Base-by-base conservation (phyloP, 2,888 invertebrate species). In the Priocnemis perturbator region DNA sequence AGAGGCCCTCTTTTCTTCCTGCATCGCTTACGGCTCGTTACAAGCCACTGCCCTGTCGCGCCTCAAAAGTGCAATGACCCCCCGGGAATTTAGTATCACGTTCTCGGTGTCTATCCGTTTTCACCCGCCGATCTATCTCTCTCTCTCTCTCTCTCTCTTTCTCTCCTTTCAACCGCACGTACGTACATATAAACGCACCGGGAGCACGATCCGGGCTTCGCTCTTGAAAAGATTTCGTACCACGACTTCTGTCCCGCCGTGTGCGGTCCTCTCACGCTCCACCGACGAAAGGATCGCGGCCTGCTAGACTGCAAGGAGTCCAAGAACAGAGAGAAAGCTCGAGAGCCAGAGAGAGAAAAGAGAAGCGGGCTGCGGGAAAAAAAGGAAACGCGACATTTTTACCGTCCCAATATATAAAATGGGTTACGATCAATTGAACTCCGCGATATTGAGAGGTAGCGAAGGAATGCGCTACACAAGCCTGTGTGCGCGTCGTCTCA, bases 361-460 rank as follows among this genome's bases (percentile, higher is more conserved):
- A n/a, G n/a, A n/a, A n/a, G n/a, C n/a, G n/a, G n/a, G 55, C 53
- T 59, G 26, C 20, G 23, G 9, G 45, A 23, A 66, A 64, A 71
- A 69, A 69, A 60, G 71, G 69, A 74, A 73, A 73, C 67, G 79
- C 77, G 78, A 78, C 77, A 77, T 79, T 79, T 78, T 79, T 79
- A 79, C 72, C 76, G 74, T 68, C 63, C 65, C 76, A 73, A 79
- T 79, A 79, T 78, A 80, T 79, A 79, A 79, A 78, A 79, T 78
- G 76, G 78, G 73, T 79, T 78, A 79, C 79, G 79, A 79, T 74
- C 79, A 79, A 79, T 79, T 79, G 79, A 78, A 79, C 76, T 60
- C 72, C 65, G 66, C 67, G 76, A 78, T 79, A 79, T 79, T 79
- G 79, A 79, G 76, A 79, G 56, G 44, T 11, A 69, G 64, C 67